Conservation (phyloP, 2,113 vertebrate species). For the Actenoides hombroni region DNA sequence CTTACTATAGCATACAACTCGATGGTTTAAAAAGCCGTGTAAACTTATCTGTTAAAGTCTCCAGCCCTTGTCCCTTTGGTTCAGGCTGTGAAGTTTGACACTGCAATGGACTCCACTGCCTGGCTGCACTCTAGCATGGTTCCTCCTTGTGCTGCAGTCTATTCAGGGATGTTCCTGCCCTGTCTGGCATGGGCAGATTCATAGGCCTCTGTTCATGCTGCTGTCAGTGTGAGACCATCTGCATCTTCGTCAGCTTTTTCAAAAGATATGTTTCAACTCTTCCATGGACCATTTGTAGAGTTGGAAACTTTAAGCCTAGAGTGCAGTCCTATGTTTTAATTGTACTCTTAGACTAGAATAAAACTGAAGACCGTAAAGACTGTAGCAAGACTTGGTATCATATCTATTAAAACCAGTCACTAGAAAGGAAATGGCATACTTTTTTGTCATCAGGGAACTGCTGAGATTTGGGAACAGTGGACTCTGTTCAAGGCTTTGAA, state of each 20-base stretch:
- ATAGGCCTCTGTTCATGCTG: neutral
- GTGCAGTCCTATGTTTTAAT: neutral
- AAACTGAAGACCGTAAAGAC: neutral
- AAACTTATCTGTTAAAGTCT: neutral
- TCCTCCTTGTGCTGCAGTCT: neutral
- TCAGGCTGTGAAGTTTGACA: neutral
- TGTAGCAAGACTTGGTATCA: neutral
- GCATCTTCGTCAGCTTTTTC: neutral
- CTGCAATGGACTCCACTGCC: neutral
- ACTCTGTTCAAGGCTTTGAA: neutral
- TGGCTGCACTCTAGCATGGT: fast-evolving
- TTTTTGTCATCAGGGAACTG: neutral
- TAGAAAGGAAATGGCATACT: neutral
- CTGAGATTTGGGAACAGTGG: neutral
- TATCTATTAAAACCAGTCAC: neutral
- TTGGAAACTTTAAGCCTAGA: neutral
- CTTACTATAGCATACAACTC: neutral
- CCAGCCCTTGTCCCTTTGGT: neutral
- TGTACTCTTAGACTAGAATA: neutral
- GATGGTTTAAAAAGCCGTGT: neutral
- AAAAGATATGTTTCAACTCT: neutral
- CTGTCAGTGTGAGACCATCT: neutral
- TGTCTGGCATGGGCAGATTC: neutral
- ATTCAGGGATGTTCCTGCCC: neutral
- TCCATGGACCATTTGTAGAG: neutral